Evolutionary conservation across 2,888 invertebrate species (phyloP).

Genomic region (Crossocerus cetratus): DNA sequence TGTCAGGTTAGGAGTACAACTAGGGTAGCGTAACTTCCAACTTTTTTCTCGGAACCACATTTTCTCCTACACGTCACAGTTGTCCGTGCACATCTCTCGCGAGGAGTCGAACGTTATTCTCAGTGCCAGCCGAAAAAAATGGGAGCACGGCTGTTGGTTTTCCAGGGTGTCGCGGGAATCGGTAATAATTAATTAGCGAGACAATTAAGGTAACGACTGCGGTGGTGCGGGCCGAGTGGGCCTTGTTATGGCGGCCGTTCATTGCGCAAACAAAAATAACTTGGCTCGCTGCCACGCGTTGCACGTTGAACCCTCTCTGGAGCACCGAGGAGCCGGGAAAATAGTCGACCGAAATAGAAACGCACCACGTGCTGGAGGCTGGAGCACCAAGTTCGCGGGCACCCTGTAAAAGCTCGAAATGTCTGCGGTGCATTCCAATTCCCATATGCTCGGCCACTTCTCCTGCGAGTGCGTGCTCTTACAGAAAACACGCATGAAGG

Average conservation of each 20-base stretch:
- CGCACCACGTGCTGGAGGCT: slow-evolving; percentile 44
- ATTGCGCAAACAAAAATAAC: slow-evolving; percentile 40
- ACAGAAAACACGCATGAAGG: background rate
- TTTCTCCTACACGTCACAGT: too few species aligned
- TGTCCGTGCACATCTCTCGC: too few species aligned
- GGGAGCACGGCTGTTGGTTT: background rate
- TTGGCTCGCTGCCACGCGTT: slow-evolving; percentile 41
- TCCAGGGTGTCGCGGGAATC: slow-evolving; percentile 4
- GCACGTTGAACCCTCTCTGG: slow-evolving; percentile 35
- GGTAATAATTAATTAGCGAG: slow-evolving; percentile 36
- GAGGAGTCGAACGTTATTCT: too few species aligned
- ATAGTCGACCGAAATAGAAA: slow-evolving; percentile 39
- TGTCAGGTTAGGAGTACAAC: too few species aligned
- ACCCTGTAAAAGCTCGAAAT: slow-evolving; percentile 9
- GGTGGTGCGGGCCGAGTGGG: background rate
- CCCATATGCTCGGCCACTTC: background rate
- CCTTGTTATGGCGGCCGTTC: slow-evolving; percentile 21
- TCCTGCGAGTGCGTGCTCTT: background rate
- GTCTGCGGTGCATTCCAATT: background rate
- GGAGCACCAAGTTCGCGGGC: slow-evolving; percentile 41
- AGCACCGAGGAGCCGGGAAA: slow-evolving; percentile 20
- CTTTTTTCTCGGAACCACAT: too few species aligned
- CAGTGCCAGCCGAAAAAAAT: too few species aligned
- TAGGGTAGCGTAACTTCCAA: too few species aligned
- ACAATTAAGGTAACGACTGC: slow-evolving; percentile 36